These are phyloP conservation scores for Notothenia rossii DNA, from an alignment of 2,113 vertebrate species.

Conservation along the genomic window DNA sequence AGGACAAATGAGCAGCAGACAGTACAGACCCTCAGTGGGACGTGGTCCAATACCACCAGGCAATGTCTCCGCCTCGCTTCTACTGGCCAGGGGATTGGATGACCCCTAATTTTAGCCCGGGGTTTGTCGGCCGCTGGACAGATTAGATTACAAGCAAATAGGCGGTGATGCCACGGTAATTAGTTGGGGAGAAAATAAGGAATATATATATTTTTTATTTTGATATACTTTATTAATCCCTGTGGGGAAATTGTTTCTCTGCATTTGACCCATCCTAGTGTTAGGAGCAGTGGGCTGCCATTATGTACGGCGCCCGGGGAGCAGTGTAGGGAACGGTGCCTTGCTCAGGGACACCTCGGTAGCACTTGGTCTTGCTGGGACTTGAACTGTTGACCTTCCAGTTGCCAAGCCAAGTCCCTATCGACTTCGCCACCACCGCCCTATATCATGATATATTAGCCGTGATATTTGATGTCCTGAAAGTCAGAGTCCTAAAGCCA, in stretches of 20 bases:
- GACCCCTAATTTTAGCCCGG: conserved; percentile 72
- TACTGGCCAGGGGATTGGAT: conserved; percentile 59
- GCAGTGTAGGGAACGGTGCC: too few species aligned
- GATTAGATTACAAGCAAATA: conserved; percentile 60
- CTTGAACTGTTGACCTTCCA: too few species aligned
- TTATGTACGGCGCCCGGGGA: too few species aligned
- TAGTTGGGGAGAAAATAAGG: conserved; percentile 6
- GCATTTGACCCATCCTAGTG: too few species aligned
- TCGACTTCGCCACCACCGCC: too few species aligned
- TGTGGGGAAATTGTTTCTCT: too few species aligned
- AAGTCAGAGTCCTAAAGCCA: background rate
- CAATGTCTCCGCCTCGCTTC: background rate
- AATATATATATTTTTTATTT: too few species aligned
- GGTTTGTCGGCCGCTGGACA: conserved; percentile 21
- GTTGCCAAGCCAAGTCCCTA: too few species aligned
- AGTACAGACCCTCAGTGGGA: conserved; percentile 16
- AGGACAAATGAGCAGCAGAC: conserved; percentile 16
- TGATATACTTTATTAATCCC: too few species aligned
- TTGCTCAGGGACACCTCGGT: too few species aligned
- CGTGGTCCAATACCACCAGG: background rate
- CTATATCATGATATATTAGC: background rate
- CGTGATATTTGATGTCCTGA: background rate
- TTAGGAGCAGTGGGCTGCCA: too few species aligned
- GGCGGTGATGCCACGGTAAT: background rate
- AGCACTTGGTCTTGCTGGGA: too few species aligned